Conservation (phyloP, 1,140 invertebrate species). For the Zaprionus gabonicus region DNA sequence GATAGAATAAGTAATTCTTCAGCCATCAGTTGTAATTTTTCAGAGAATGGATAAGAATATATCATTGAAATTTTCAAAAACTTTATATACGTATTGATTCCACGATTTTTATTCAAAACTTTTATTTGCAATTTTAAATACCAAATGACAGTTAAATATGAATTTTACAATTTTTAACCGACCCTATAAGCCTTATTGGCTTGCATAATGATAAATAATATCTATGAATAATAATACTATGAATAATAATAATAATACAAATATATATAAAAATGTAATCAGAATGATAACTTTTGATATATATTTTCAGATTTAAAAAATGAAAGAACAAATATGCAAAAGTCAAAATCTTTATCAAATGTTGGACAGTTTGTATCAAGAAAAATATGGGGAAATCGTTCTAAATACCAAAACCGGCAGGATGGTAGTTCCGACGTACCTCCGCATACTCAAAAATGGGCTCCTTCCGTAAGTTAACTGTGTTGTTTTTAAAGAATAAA, state of each 20-base stretch:
- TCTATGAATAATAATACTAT: background rate
- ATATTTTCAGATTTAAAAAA: constrained; percentile 52
- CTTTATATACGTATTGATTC: too few species aligned
- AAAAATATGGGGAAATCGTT: constrained; percentile 92
- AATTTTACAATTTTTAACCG: background rate
- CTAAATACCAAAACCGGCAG: constrained; percentile 90
- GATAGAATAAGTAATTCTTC: background rate
- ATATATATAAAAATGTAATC: background rate
- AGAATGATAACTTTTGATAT: background rate
- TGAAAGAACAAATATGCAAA: constrained; percentile 89
- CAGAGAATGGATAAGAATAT: too few species aligned
- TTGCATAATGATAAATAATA: background rate
- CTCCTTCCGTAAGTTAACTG: constrained; percentile 90
- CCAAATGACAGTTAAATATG: constrained; percentile 1
- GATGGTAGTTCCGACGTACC: constrained; percentile 45
- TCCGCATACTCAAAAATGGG: constrained; percentile 85
- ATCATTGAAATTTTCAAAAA: too few species aligned
- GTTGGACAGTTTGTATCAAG: constrained; percentile 93
- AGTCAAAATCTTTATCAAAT: constrained; percentile 93
- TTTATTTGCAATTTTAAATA: background rate
- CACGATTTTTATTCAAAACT: too few species aligned
- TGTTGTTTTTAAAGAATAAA: too few species aligned
- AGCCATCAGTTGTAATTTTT: too few species aligned
- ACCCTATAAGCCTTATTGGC: background rate
- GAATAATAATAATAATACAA: background rate